phyloP scores from a whole-genome alignment of 2,888 invertebrate genomes.

The Gryllus longicercus region DNA sequence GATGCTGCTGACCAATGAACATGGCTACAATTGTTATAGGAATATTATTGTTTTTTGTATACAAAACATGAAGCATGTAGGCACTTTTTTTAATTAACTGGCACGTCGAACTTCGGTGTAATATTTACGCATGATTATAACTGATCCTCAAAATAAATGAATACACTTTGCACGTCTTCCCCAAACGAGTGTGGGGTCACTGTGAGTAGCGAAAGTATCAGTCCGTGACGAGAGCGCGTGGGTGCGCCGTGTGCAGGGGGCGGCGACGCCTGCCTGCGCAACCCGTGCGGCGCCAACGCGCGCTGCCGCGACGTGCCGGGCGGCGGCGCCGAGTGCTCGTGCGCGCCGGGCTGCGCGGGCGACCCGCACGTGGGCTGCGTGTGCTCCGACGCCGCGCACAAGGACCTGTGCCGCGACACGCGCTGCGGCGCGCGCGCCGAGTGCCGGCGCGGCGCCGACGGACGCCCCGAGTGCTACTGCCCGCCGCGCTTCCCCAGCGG shows the following conservation, averaged over 20 bases:
- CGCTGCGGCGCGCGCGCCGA: slow-evolving; percentile 79
- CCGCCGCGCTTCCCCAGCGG: slow-evolving; percentile 77
- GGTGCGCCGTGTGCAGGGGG: slow-evolving; percentile 44
- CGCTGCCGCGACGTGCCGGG: slow-evolving; percentile 72
- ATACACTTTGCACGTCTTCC: no score
- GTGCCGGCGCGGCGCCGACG: slow-evolving; percentile 65
- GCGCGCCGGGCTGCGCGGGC: slow-evolving; percentile 74
- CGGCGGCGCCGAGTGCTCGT: slow-evolving; percentile 77
- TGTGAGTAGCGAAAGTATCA: no score
- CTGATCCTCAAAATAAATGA: no score
- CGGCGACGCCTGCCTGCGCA: slow-evolving; percentile 69
- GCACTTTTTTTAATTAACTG: no score
- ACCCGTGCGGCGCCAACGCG: slow-evolving; percentile 81
- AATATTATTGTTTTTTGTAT: no score
- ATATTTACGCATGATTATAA: no score
- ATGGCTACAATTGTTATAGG: no score
- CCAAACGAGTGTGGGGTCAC: no score
- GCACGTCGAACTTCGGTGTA: no score
- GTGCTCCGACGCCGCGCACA: slow-evolving; percentile 59
- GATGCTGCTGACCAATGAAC: no score
- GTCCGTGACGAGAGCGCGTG: not conserved
- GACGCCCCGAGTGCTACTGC: slow-evolving; percentile 75
- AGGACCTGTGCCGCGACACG: slow-evolving; percentile 73
- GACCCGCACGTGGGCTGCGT: slow-evolving; percentile 77
- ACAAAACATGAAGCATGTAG: no score